phyloP scores from a whole-genome alignment of 2,113 vertebrate genomes.

The Strix aluco region DNA sequence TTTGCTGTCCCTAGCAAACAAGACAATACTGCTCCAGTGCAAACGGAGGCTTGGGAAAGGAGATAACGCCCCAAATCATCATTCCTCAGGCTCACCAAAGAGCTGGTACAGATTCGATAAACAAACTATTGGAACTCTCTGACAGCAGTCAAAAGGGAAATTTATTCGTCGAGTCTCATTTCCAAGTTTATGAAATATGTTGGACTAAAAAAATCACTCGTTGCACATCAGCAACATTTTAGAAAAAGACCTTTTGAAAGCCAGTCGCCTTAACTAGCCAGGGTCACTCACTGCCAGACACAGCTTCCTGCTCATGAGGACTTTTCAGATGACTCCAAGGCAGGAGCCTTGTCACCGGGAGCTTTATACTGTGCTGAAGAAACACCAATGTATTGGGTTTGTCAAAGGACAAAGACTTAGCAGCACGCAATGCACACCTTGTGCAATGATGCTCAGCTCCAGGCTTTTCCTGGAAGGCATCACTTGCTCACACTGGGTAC shows the following conservation, averaged over 20 bases:
- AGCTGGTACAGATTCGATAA: background rate
- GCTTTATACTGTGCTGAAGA: background rate
- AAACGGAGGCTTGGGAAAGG: background rate
- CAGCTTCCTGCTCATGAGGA: background rate
- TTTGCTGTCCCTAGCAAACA: background rate
- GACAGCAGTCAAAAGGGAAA: background rate
- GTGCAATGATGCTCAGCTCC: background rate
- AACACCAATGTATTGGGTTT: background rate
- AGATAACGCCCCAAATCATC: background rate
- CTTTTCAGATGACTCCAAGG: background rate
- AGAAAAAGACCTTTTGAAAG: background rate
- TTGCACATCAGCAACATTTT: background rate
- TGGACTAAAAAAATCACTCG: background rate
- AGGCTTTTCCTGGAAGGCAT: background rate
- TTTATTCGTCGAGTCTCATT: background rate
- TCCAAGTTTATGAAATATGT: background rate
- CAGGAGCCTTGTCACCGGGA: background rate
- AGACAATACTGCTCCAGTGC: background rate
- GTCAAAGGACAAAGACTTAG: background rate
- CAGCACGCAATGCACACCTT: background rate
- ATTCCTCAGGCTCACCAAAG: background rate
- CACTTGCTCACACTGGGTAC: background rate
- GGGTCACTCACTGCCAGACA: background rate
- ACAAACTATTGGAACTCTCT: background rate
- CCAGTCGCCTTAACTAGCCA: accelerated